Conservation (phyloP, 2,797 vertebrate species). For the Todus mexicanus region DNA sequence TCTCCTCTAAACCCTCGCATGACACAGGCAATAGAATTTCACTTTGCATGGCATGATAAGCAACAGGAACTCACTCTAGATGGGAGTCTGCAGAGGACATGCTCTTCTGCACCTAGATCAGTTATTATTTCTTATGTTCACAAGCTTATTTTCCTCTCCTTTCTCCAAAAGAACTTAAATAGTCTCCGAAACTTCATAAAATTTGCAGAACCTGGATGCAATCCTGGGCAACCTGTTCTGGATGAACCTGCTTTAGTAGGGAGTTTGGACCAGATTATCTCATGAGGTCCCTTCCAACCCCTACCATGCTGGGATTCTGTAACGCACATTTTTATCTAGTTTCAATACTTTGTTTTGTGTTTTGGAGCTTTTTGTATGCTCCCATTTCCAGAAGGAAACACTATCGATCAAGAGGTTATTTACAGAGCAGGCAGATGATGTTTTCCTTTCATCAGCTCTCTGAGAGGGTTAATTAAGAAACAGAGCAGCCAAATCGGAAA, state of each 20-base stretch:
- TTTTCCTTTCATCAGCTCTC: not conserved
- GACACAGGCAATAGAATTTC: not conserved
- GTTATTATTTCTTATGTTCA: not conserved
- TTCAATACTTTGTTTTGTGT: not conserved
- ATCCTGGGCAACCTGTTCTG: not conserved
- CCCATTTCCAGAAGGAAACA: not conserved
- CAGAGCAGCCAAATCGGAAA: not conserved
- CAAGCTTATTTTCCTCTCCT: not conserved
- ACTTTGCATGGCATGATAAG: not conserved
- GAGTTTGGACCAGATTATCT: not conserved
- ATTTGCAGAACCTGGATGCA: not conserved
- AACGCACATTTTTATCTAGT: not conserved
- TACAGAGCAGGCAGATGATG: not conserved
- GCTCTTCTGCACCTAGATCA: not conserved
- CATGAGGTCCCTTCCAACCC: not conserved
- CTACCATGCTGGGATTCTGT: not conserved
- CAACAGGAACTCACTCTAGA: not conserved
- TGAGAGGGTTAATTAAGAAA: constrained; percentile 19
- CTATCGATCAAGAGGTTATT: not conserved
- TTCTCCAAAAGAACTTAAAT: not conserved
- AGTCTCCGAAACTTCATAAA: not conserved
- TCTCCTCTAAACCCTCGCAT: not conserved
- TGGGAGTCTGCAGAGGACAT: not conserved
- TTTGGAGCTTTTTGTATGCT: not conserved
- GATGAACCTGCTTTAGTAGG: not conserved